These are phyloP conservation scores for Dryocosmus kuriphilus DNA, from an alignment of 2,888 invertebrate species.

Conservation along the genomic window DNA sequence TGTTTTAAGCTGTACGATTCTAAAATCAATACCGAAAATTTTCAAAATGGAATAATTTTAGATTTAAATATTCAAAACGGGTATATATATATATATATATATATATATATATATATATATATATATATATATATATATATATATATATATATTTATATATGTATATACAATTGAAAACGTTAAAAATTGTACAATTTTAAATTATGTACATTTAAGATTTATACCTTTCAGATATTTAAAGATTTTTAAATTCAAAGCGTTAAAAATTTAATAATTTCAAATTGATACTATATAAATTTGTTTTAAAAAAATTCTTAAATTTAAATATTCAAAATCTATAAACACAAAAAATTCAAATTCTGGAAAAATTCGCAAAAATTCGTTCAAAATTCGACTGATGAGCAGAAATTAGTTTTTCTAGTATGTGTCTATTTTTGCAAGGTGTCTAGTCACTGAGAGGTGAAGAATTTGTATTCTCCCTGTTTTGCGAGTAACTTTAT, in stretches of 20 bases:
- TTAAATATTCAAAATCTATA: not conserved
- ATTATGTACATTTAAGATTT: no score
- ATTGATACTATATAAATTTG: no score
- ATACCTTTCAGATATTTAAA: not conserved
- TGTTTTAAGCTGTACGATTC: no score
- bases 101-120: no score
- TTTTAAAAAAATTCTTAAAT: no score
- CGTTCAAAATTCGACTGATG: slow-evolving; percentile 22
- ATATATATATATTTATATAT: no score
- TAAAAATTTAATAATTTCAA: not conserved
- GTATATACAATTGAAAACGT: no score
- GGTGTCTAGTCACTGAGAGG: slow-evolving; percentile 19
- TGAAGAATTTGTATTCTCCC: not conserved
- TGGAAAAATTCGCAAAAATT: not conserved
- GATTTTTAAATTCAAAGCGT: not conserved
- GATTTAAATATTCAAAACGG: not conserved
- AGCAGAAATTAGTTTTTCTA: slow-evolving; percentile 35
- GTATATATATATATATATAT: no score
- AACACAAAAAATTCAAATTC: slow-evolving; percentile 25
- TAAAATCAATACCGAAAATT: not conserved
- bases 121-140: no score
- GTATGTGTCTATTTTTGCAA: slow-evolving; percentile 38
- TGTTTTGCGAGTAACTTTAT: not conserved
- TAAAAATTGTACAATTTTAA: no score
- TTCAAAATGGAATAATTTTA: not conserved